A percentile compares a stretch with the other conserved stretches of the same genome.
phyloP scores from a whole-genome alignment of 2,113 vertebrate species.

The Amazona guildingii region DNA sequence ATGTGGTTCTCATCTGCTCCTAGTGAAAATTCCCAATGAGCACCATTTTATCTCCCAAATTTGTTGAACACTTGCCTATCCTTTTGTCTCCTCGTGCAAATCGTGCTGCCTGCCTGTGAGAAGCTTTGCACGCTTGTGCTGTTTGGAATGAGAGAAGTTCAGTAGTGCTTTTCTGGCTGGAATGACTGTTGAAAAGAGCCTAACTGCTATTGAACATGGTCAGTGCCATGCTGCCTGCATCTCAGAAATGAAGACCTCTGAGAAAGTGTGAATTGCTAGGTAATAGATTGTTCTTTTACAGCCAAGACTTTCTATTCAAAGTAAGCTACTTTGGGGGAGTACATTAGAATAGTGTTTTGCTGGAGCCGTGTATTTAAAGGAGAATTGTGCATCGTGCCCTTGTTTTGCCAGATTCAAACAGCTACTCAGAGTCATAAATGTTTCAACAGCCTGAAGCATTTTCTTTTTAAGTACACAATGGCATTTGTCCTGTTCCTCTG shows the following conservation, averaged over 20 bases:
- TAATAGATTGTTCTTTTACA: background rate
- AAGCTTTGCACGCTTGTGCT: background rate
- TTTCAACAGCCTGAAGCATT: background rate
- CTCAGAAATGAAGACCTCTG: background rate
- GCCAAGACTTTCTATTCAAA: background rate
- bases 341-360: background rate
- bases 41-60: constrained; percentile 1
- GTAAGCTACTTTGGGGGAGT: background rate
- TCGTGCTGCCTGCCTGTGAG: background rate
- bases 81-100: background rate
- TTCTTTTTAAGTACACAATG: background rate
- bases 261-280: background rate
- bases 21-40: constrained; percentile 38
- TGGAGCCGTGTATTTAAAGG: background rate
- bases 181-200: background rate
- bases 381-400: background rate
- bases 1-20: constrained; percentile 13
- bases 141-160: background rate
- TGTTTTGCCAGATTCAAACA: background rate
- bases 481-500: background rate
- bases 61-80: constrained; percentile 9
- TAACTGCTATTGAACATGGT: background rate
- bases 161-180: constrained; percentile 8
- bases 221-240: background rate
- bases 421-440: background rate